These are phyloP conservation scores for Drosophila melanogaster DNA, from an alignment of 1,140 invertebrate species.

Conservation along the genomic window DNA sequence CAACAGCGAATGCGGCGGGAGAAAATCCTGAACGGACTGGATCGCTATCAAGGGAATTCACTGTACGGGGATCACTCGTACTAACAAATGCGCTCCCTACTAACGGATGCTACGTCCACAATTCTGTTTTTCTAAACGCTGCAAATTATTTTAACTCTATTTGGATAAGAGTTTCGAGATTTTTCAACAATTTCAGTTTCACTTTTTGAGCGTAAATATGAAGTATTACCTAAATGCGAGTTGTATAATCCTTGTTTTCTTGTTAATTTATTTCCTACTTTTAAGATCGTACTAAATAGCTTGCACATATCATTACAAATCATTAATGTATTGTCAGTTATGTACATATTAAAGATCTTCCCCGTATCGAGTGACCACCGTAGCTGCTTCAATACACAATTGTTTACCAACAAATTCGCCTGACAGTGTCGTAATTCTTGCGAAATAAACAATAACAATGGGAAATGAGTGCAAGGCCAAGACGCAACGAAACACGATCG, in stretches of 20 bases:
- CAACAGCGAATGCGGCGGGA: neutral
- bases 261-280: too few species aligned
- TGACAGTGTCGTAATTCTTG: constrained; percentile 12
- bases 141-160: neutral
- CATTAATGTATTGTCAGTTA: too few species aligned
- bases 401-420: constrained; percentile 15
- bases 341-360: too few species aligned
- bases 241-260: neutral
- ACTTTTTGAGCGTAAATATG: too few species aligned
- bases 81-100: neutral
- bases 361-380: neutral
- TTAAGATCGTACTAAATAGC: neutral
- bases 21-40: neutral
- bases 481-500: constrained; percentile 3
- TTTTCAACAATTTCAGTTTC: too few species aligned
- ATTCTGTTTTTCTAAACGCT: constrained; percentile 1
- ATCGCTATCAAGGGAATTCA: neutral
- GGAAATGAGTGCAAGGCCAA: constrained; percentile 12
- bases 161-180: neutral
- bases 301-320: too few species aligned
- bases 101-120: too few species aligned
- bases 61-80: neutral
- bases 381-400: constrained; percentile 2
- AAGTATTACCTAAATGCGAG: too few species aligned
- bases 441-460: constrained; percentile 10